Evolutionary conservation across 2,888 invertebrate genomes (phyloP).

Genomic region (Apotomis betuletana): DNA sequence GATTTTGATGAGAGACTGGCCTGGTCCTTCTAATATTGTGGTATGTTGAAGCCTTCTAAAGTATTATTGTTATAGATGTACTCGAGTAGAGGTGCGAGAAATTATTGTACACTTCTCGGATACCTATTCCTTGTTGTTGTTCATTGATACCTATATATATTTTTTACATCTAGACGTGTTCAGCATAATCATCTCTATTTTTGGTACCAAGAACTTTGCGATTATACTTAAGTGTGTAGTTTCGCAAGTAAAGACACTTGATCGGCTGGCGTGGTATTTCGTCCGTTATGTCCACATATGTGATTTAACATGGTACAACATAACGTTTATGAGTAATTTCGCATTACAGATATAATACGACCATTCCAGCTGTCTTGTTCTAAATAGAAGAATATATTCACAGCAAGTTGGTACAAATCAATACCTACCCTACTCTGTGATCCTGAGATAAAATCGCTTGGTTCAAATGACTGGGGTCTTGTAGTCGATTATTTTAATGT

Average conservation of each 20-base stretch:
- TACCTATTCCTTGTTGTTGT: constrained; percentile 82
- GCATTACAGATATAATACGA: constrained; percentile 5
- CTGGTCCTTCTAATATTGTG: constrained; percentile 73
- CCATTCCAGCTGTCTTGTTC: constrained; percentile 16
- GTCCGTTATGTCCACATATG: constrained; percentile 18
- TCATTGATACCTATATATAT: constrained; percentile 83
- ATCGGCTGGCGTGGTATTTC: constrained; percentile 13
- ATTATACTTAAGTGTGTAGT: constrained; percentile 55
- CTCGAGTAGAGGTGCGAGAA: constrained; percentile 79
- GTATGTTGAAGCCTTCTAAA: constrained; percentile 81
- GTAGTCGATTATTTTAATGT: neutral
- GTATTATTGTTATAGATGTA: constrained; percentile 83
- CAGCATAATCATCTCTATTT: constrained; percentile 80
- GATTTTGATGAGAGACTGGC: constrained; percentile 71
- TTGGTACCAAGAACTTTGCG: constrained; percentile 73
- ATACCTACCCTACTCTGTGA: constrained; percentile 45
- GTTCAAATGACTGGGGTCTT: constrained; percentile 3
- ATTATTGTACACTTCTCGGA: constrained; percentile 81
- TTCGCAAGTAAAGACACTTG: constrained; percentile 53
- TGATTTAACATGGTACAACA: constrained; percentile 1
- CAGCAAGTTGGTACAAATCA: constrained; percentile 14
- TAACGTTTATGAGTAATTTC: neutral
- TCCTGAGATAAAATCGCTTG: constrained; percentile 29
- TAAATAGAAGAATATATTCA: constrained; percentile 43
- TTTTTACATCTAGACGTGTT: constrained; percentile 82